Conservation (phyloP, 2,888 invertebrate species). For the Erynnis tages region DNA sequence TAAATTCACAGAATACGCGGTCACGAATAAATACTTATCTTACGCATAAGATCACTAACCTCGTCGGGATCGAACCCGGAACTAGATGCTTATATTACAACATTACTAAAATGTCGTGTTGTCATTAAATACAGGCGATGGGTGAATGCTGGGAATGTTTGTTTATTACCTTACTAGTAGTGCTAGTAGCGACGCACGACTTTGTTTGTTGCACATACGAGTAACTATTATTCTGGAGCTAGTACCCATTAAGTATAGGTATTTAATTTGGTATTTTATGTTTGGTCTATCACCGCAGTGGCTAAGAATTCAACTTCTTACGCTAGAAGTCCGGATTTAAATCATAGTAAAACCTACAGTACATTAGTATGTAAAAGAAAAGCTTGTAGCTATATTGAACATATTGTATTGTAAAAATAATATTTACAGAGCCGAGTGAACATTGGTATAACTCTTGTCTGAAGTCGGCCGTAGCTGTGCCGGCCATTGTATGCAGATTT, state of each 20-base stretch:
- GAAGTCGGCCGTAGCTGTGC: conserved; percentile 15
- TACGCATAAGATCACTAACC: conserved; percentile 26
- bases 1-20: conserved; percentile 25
- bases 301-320: too few relatives aligned
- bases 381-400: too few relatives aligned
- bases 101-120: conserved; percentile 25
- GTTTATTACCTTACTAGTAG: conserved; percentile 2
- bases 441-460: conserved; percentile 24
- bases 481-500: conserved; percentile 72
- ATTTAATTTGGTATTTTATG: too few relatives aligned
- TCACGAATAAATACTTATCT: conserved; percentile 29
- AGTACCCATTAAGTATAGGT: too few relatives aligned
- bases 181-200: not conserved
- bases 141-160: conserved; percentile 5
- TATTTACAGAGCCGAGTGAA: conserved; percentile 18
- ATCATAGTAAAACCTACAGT: too few relatives aligned
- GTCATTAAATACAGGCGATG: conserved; percentile 14
- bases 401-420: conserved; percentile 14
- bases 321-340: too few relatives aligned
- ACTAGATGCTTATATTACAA: conserved; percentile 24
- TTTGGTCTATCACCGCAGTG: too few relatives aligned
- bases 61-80: conserved; percentile 22
- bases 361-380: too few relatives aligned
- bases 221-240: not conserved
- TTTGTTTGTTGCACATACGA: too few relatives aligned